phyloP scores from a whole-genome alignment of 1,140 invertebrate species.

The Penaeus japonicus region DNA sequence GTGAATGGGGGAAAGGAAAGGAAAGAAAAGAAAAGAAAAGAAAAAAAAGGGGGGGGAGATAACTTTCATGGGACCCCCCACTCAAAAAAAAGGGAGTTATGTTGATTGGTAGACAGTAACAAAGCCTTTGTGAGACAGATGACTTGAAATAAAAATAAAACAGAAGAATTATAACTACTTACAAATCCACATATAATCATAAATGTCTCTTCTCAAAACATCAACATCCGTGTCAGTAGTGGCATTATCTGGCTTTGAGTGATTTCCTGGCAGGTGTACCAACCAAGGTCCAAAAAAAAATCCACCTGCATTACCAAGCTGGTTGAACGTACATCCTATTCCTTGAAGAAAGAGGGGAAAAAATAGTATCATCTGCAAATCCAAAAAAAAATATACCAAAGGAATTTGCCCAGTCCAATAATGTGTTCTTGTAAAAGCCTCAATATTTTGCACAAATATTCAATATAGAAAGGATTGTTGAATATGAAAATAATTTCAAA shows the following conservation, averaged over 20 bases:
- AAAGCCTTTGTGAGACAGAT: not conserved
- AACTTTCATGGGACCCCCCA: too few relatives aligned
- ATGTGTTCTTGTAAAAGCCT: too few relatives aligned
- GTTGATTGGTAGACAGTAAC: not conserved
- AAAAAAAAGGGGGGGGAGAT: too few relatives aligned
- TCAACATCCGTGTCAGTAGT: not conserved
- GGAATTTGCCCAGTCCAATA: not conserved
- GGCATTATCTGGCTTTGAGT: constrained; percentile 30
- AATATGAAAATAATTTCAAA: too few relatives aligned
- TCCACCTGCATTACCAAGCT: constrained; percentile 65
- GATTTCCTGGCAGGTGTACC: constrained; percentile 55
- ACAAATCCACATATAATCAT: not conserved
- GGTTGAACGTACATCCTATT: constrained; percentile 64
- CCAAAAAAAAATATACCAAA: not conserved
- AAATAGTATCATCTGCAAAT: not conserved
- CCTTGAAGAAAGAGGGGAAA: constrained; percentile 59
- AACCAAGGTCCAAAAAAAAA: constrained; percentile 63
- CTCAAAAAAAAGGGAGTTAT: too few relatives aligned
- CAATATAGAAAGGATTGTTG: too few relatives aligned
- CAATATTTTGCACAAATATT: too few relatives aligned
- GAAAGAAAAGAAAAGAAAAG: too few relatives aligned
- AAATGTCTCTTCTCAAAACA: constrained; percentile 28
- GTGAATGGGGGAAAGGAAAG: too few relatives aligned
- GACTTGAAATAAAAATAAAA: not conserved
- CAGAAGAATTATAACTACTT: not conserved